Evolutionary conservation across 2,797 vertebrate genomes (phyloP).

Genomic region (Nyctalus aviator): DNA sequence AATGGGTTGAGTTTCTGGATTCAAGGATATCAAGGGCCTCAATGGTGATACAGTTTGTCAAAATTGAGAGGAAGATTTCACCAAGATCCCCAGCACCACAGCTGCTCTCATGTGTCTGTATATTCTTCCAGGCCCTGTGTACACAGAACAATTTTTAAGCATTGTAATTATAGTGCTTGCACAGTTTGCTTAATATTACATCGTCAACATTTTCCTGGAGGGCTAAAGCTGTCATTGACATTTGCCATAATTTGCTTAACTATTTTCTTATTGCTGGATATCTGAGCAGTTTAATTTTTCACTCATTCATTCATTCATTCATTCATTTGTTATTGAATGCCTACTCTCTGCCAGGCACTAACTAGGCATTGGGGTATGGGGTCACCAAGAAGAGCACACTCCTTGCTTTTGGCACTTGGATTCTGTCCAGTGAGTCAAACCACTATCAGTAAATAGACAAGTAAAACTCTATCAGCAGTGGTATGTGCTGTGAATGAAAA

Average conservation of each 20-base stretch:
- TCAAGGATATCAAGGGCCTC: neutral
- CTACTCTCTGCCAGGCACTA: neutral
- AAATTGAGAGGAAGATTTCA: constrained; percentile 46
- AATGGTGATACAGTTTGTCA: neutral
- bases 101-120: constrained; percentile 47
- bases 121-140: constrained; percentile 40
- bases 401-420: neutral
- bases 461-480: neutral
- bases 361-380: neutral
- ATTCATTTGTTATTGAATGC: neutral
- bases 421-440: neutral
- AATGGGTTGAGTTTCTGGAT: neutral
- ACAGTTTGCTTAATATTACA: neutral
- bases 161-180: neutral
- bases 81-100: neutral
- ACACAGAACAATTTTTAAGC: neutral
- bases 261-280: constrained; percentile 24
- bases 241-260: neutral
- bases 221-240: neutral
- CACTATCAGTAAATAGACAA: neutral
- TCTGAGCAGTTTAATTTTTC: neutral
- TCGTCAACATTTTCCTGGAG: neutral
- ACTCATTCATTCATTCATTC: neutral
- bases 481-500: neutral
- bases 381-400: neutral